phyloP scores from a whole-genome alignment of 2,113 vertebrate species.

The Zosterops pallidus region DNA sequence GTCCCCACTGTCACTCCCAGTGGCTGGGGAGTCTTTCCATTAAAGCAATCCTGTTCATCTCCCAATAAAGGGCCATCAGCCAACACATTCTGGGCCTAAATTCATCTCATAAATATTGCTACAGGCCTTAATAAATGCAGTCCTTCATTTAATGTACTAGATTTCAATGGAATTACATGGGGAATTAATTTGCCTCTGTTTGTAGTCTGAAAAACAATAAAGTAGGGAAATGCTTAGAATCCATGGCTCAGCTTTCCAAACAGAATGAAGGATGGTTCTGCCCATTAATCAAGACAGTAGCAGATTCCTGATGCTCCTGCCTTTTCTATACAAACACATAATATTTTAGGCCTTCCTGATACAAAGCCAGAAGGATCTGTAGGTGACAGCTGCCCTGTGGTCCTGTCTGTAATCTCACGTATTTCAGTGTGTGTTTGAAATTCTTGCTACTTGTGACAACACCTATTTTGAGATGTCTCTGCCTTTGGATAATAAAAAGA shows the following conservation, averaged over 20 bases:
- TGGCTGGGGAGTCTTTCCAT: background rate
- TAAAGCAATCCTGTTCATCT: slow-evolving; percentile 6
- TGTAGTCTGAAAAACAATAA: slow-evolving; percentile 47
- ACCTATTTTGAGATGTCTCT: background rate
- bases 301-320: background rate
- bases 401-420: background rate
- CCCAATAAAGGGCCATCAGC: slow-evolving; percentile 30
- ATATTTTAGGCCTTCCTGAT: background rate
- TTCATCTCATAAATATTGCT: slow-evolving; percentile 37
- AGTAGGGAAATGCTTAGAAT: background rate
- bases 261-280: background rate
- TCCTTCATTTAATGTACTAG: background rate
- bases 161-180: slow-evolving; percentile 50
- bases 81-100: slow-evolving; percentile 44
- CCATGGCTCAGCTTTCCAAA: background rate
- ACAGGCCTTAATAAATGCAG: slow-evolving; percentile 27
- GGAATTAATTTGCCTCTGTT: slow-evolving; percentile 42
- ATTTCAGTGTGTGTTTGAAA: background rate
- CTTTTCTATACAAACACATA: background rate
- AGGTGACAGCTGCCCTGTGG: background rate
- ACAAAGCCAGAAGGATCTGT: background rate
- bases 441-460: background rate
- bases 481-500: background rate
- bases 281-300: background rate
- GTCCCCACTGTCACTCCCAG: background rate